Evolutionary conservation across 2,797 vertebrate genomes (phyloP), one percentile per base, ranked within the genome.

Genomic region (Perodicticus potto): DNA sequence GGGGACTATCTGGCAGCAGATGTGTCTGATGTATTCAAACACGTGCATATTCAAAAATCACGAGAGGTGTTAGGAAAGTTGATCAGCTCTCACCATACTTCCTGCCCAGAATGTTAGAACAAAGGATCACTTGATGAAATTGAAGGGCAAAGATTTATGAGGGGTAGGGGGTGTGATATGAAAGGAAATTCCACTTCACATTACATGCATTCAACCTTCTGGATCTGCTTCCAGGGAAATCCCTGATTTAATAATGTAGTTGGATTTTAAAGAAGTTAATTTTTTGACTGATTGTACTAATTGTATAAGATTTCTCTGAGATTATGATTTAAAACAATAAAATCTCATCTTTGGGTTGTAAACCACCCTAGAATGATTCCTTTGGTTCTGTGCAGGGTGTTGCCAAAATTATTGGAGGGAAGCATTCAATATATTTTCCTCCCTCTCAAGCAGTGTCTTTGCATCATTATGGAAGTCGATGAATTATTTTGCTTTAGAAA

Each of bases 181-280:
- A 93, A 97, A 90, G 92, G 94, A 98, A 98, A 96, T 96, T 74
- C 95, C 78, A 87, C 76, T 96, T 97, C 55, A 83, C 53, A 29
- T 74, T 57, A 20, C n/a, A n/a, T 91, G 17, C 63, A 94, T 84
- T 81, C 91, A 92, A 16, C 93, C 73, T 69, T 0, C 6, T 25
- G 88, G 95, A 53, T 95, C 88, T 63, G 88, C 87, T 74, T 73
- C 86, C 11, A 5, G 57, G 81, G 43, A 93, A 97, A 57, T 86
- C 63, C 14, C 23, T 0, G 6, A 80, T 81, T 94, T 97, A 81
- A 80, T 91, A 37, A 5, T 93, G 32, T 70, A 86, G 85, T 34
- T 86, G 67, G 83, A 73, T 97, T 97, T 96, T 96, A 96, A 78
- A 87, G 73, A 93, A 95, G 85, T 93, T 88, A 93, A 91, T 97